phyloP scores from a whole-genome alignment of 2,797 vertebrate genomes.

The Enteromius paludinosus region DNA sequence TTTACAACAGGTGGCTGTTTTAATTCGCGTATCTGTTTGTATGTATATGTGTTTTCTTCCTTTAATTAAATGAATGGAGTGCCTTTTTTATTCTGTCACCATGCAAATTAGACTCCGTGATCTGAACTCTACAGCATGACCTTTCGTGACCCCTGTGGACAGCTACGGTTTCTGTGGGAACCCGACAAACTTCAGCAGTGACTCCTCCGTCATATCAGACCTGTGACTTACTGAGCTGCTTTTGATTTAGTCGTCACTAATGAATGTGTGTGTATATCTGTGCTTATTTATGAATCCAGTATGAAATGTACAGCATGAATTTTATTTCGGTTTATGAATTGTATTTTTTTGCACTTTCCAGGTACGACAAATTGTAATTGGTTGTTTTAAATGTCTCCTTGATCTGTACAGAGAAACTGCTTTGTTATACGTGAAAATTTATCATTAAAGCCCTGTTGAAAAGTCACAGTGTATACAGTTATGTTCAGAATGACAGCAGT shows the following conservation, averaged over 20 bases:
- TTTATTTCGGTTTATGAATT: constrained; percentile 84
- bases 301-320: constrained; percentile 93
- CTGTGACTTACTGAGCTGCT: constrained; percentile 71
- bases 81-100: constrained; percentile 71
- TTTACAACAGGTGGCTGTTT: no score
- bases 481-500: no score
- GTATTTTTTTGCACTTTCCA: constrained; percentile 93
- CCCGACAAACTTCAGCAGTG: constrained; percentile 43
- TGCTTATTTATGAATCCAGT: constrained; percentile 85
- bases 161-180: constrained; percentile 70
- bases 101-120: constrained; percentile 35
- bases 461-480: constrained; percentile 50
- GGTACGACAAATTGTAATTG: constrained; percentile 89
- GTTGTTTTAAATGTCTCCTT: constrained; percentile 86
- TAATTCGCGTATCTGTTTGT: constrained; percentile 4
- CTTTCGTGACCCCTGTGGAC: constrained; percentile 44
- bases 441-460: constrained; percentile 82
- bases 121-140: constrained; percentile 5
- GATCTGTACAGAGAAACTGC: constrained; percentile 89
- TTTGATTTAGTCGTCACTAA: constrained; percentile 76
- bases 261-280: constrained; percentile 65
- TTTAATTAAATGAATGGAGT: constrained; percentile 72
- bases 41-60: constrained; percentile 40
- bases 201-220: constrained; percentile 60
- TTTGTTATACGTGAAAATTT: constrained; percentile 89